phyloP scores from a whole-genome alignment of 2,797 vertebrate genomes.

The Chelonia mydas region DNA sequence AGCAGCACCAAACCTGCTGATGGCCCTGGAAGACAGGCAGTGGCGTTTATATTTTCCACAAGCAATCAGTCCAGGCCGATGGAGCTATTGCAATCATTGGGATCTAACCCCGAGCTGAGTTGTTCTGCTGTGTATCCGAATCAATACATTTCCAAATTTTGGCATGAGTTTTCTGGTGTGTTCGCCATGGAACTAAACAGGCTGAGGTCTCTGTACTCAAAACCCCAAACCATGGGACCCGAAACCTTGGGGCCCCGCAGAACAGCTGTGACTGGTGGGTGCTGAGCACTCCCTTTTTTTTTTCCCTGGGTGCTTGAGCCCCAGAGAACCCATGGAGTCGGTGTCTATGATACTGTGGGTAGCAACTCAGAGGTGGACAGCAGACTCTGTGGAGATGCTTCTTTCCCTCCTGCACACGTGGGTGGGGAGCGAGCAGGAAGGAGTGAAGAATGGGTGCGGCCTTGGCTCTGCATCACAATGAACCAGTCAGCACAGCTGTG shows the following conservation, averaged over 20 bases:
- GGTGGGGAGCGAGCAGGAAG: not conserved
- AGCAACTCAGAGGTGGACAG: not conserved
- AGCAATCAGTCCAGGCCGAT: not conserved
- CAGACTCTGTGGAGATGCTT: not conserved
- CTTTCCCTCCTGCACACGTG: not conserved
- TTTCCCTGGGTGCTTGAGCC: too few relatives aligned
- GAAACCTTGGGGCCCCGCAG: too few relatives aligned
- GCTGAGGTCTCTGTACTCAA: not conserved
- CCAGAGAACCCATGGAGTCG: too few relatives aligned
- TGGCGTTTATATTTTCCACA: not conserved
- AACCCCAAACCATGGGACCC: not conserved
- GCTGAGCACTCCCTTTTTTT: too few relatives aligned
- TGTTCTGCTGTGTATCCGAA: not conserved
- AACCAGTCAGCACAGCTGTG: not conserved
- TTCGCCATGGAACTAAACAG: not conserved
- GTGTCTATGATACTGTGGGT: not conserved
- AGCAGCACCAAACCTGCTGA: not conserved
- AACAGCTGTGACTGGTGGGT: too few relatives aligned
- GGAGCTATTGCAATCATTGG: not conserved
- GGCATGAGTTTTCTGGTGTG: not conserved
- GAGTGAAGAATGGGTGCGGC: not conserved
- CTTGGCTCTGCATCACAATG: not conserved
- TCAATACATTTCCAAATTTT: not conserved
- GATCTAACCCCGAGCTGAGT: not conserved
- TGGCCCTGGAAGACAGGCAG: not conserved